Conservation (phyloP, 1,140 invertebrate genomes). For the Drosophila varians region DNA sequence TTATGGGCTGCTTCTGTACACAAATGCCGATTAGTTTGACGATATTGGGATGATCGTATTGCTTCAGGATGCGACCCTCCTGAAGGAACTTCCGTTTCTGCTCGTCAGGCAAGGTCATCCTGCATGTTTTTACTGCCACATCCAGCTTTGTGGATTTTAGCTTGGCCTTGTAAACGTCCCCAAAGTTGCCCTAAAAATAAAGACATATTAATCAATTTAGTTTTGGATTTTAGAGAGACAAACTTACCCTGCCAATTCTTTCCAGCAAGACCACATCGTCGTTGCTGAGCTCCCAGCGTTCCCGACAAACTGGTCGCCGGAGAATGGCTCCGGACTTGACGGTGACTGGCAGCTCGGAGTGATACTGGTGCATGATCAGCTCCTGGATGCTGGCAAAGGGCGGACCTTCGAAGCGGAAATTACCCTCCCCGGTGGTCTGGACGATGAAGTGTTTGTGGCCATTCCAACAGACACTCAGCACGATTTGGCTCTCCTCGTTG, state of each 20-base stretch:
- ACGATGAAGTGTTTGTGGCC: slow-evolving; percentile 99
- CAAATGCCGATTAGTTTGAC: slow-evolving; percentile 98
- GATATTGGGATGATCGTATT: slow-evolving; percentile 98
- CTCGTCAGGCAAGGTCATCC: slow-evolving; percentile 96
- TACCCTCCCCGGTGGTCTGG: slow-evolving; percentile 95
- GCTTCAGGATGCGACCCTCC: slow-evolving; percentile 97
- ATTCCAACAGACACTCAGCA: slow-evolving; percentile 97
- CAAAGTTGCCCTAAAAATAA: slow-evolving; percentile 95
- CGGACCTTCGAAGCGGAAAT: slow-evolving; percentile 96
- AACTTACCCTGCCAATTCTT: slow-evolving; percentile 96
- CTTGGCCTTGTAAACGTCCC: slow-evolving; percentile 96
- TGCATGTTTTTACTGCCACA: slow-evolving; percentile 98
- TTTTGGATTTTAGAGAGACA: not conserved
- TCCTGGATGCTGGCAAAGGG: slow-evolving; percentile 96
- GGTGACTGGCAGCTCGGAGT: slow-evolving; percentile 93
- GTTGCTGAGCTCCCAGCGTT: slow-evolving; percentile 98
- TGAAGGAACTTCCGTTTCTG: slow-evolving; percentile 98
- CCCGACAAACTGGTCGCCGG: slow-evolving; percentile 93
- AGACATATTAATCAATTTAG: not conserved
- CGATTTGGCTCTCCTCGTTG: slow-evolving; percentile 96
- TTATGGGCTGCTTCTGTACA: slow-evolving; percentile 98
- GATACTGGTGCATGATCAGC: slow-evolving; percentile 93
- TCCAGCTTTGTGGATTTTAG: slow-evolving; percentile 92
- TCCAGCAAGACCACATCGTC: slow-evolving; percentile 96
- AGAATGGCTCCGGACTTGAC: slow-evolving; percentile 95